These are phyloP conservation scores for Drosophila ustulata DNA, from an alignment of 2,888 invertebrate genomes.

Conservation along the genomic window DNA sequence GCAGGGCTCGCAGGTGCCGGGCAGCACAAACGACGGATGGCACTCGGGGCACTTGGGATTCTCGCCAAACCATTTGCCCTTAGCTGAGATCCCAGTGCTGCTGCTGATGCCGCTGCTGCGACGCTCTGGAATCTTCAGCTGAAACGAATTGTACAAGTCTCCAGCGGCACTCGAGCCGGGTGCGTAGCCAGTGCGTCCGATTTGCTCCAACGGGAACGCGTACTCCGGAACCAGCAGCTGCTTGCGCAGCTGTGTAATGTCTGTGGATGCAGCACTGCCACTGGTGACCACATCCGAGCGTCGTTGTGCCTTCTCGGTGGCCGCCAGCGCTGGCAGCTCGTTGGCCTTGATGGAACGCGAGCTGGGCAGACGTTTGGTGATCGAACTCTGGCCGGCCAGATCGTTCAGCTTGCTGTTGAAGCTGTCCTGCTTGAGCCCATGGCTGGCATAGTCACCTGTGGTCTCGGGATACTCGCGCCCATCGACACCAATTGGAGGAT, in stretches of 20 bases:
- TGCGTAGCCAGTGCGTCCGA: conserved; percentile 87
- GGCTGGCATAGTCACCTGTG: conserved; percentile 65
- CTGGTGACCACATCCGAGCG: conserved; percentile 50
- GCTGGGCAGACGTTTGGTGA: conserved; percentile 61
- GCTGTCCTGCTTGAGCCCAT: conserved; percentile 32
- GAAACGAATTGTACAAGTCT: conserved; percentile 87
- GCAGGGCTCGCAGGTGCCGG: conserved; percentile 89
- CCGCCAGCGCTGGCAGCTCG: conserved; percentile 47
- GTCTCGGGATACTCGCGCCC: conserved; percentile 82
- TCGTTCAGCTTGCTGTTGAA: conserved; percentile 55
- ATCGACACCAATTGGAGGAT: conserved; percentile 84
- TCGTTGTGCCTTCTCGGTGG: conserved; percentile 79
- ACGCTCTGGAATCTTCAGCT: conserved; percentile 86
- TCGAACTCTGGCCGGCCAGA: conserved; percentile 35
- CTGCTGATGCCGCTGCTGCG: conserved; percentile 54
- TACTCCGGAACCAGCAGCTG: conserved; percentile 88
- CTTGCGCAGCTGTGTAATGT: conserved; percentile 87
- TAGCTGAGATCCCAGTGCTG: conserved; percentile 50
- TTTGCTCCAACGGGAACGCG: conserved; percentile 87
- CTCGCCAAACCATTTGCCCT: conserved; percentile 86
- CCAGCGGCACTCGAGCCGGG: conserved; percentile 76
- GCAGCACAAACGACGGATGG: conserved; percentile 87
- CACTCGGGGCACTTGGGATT: conserved; percentile 88
- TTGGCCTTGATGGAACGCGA: conserved; percentile 81
- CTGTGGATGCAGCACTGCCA: conserved; percentile 56